These are phyloP conservation scores for Lamprologus callipterus DNA, from an alignment of 2,113 vertebrate genomes.

Conservation along the genomic window DNA sequence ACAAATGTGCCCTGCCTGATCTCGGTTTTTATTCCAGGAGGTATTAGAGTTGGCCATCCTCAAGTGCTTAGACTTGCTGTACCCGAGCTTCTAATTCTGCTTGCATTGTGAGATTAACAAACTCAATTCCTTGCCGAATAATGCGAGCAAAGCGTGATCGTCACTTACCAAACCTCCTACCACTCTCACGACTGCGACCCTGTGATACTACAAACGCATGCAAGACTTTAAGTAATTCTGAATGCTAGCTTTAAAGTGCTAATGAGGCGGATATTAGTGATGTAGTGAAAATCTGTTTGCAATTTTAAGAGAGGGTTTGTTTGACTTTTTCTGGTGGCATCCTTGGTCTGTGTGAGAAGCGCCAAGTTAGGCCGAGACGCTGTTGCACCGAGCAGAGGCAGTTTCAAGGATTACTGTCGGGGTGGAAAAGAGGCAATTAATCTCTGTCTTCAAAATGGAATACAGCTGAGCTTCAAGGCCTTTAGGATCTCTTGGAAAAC, in stretches of 20 bases:
- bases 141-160: not conserved
- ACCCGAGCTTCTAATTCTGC: not conserved
- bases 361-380: constrained; percentile 30
- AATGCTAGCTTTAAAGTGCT: constrained; percentile 41
- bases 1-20: constrained; percentile 5
- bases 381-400: constrained; percentile 49
- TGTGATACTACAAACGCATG: constrained; percentile 27
- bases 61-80: not conserved
- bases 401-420: constrained; percentile 73
- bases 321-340: constrained; percentile 9
- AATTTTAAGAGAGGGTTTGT: not conserved
- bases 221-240: constrained; percentile 8
- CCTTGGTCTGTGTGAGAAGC: constrained; percentile 9
- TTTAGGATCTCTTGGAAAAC: constrained; percentile 52
- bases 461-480: constrained; percentile 64
- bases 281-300: constrained; percentile 8
- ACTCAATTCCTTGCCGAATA: not conserved
- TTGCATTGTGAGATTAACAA: constrained; percentile 25
- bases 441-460: constrained; percentile 60
- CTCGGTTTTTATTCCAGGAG: not conserved
- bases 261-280: constrained; percentile 32
- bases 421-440: constrained; percentile 71
- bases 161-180: not conserved
- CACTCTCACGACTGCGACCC: not conserved
- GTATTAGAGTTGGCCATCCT: constrained; percentile 23